Evolutionary conservation across 2,797 vertebrate genomes (phyloP).

Genomic region (Mionectes olivaceus): DNA sequence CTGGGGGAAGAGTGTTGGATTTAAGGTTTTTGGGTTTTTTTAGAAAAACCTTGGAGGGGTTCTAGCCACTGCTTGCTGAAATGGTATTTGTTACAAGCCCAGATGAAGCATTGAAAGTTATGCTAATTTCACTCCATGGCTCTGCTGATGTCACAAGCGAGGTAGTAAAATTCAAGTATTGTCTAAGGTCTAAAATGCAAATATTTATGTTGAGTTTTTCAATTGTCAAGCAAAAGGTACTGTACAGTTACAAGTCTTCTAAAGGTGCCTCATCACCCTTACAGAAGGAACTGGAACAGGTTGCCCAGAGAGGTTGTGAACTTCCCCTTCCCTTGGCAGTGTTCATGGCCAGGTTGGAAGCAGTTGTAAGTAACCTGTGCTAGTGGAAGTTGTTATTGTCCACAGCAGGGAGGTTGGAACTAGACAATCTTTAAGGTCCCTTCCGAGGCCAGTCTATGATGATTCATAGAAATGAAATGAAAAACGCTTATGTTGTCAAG

Average conservation of each 20-base stretch:
- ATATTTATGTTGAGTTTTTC: conserved; percentile 25
- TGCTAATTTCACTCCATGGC: conserved; percentile 22
- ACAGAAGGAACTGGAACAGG: neutral
- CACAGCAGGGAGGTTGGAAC: no score
- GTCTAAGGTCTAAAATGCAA: conserved; percentile 37
- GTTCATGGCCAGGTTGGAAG: neutral
- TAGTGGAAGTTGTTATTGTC: rapidly evolving
- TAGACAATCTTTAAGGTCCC: neutral
- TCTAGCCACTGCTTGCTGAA: neutral
- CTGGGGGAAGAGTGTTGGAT: rapidly evolving
- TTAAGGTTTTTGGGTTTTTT: neutral
- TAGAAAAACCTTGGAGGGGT: neutral
- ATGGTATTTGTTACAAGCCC: conserved; percentile 13
- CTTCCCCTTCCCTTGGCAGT: neutral
- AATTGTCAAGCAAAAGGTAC: neutral
- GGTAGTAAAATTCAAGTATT: conserved; percentile 47
- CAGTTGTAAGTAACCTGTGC: neutral
- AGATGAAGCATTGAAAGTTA: conserved; percentile 32
- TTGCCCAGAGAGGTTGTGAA: neutral
- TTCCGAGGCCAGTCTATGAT: neutral
- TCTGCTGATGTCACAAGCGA: neutral
- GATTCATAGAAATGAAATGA: neutral
- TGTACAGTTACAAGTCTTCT: neutral
- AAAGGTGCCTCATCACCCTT: neutral
- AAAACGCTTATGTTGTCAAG: neutral